Base-by-base conservation (phyloP, 1,140 invertebrate species). In the Drosophila rhopaloa region DNA sequence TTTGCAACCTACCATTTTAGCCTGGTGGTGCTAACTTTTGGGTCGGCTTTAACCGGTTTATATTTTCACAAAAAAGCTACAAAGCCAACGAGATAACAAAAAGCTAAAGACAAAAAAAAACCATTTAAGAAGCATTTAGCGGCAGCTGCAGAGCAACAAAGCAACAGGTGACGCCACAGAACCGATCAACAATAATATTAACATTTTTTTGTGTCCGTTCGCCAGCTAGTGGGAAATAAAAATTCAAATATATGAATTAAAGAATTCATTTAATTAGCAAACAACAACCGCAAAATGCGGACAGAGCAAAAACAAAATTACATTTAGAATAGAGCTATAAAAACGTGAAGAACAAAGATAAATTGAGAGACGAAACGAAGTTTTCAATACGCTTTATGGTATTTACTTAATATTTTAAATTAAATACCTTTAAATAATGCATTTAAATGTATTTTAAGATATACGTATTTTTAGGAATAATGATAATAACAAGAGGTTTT, bases 21-120 rank as follows among this genome's bases (percentile, higher is more conserved):
- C 37, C 55, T 40, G 53, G 2, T 29, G 38, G 57, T 79, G 66
- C 60, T 82, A 85, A 88, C 62, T 88, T 54, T 77, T 74, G 71
- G 76, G 76, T 53, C 71, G 81, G 65, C 79, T 73, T 76, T 53
- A 83, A 86, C 83, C 83, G 83, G 83, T 86, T 86, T 83, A 27
- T 47, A 44, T 68, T 74, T 70, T 74, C 65, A 76, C 61, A 66
- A 72, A 71, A 79, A 44, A 61, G 50, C 19, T 48, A 75, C 53
- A 58, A 76, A 47, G 46, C 35, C 70, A 74, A 54, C 70, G 37
- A 73, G 53, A 76, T 57, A 76, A 74, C 38, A 71, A 48, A 74
- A 61, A 74, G 50, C 47, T 41, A 24, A 40, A 63, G 50, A 63
- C 54, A 74, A 62, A 75, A 66, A 35, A 32, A 32, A 32, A 32